Percentiles rank a stretch among this genome's conserved stretches.
Evolutionary conservation across 2,888 invertebrate species (phyloP).

Genomic region (Eupithecia subfuscata): DNA sequence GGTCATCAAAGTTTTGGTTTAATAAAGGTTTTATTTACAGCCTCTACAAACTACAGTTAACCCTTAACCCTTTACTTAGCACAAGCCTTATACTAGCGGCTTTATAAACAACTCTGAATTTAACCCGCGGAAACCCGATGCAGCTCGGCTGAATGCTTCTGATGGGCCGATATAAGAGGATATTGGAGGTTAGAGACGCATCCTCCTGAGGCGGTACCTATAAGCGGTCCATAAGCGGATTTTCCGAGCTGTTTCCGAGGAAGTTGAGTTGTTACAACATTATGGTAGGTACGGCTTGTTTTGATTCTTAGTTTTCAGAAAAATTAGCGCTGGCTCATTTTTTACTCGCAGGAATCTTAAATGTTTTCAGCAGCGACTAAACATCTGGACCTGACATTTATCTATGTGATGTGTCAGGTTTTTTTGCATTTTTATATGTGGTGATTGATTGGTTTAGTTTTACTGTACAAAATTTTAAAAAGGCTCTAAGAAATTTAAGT

Average conservation of each 20-base stretch:
- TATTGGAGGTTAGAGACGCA: neutral
- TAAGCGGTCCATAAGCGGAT: neutral
- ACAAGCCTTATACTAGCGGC: neutral
- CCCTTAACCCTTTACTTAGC: neutral
- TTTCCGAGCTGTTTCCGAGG: neutral
- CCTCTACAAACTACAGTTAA: neutral
- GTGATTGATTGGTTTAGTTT: no score
- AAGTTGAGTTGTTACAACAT: neutral
- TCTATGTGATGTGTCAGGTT: no score
- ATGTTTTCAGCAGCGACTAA: no score
- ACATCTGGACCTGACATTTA: no score
- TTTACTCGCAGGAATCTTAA: no score
- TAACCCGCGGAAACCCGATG: neutral
- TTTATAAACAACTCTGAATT: neutral
- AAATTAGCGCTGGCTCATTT: neutral
- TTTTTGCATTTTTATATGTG: no score
- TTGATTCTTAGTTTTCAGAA: neutral
- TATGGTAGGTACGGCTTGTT: neutral
- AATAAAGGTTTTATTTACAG: neutral
- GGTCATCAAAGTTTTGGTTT: no score
- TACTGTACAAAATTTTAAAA: no score
- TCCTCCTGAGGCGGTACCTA: neutral
- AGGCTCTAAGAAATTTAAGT: neutral
- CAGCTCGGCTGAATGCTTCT: neutral
- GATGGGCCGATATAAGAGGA: neutral